A percentile compares a stretch with the other conserved stretches of the same genome.
phyloP scores from a whole-genome alignment of 1,140 invertebrate genomes.

The Steinernema feltiae region DNA sequence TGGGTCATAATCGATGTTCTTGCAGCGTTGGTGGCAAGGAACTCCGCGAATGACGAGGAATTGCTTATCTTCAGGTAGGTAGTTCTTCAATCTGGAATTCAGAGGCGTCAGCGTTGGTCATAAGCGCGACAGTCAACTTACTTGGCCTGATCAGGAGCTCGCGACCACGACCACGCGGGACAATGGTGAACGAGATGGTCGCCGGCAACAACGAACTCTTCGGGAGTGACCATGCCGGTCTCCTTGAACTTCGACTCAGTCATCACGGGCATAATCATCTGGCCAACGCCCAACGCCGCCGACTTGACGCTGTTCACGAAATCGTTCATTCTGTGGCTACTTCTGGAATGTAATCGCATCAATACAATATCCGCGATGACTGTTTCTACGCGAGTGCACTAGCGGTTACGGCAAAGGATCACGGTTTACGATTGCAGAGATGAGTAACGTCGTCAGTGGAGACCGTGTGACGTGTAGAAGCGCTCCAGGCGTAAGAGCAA shows the following conservation, averaged over 20 bases:
- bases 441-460: no score
- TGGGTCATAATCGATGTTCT: conserved; percentile 78
- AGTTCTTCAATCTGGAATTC: conserved; percentile 32
- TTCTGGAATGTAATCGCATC: no score
- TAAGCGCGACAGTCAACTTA: conserved; percentile 46
- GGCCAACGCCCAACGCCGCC: conserved; percentile 84
- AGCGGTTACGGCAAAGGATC: no score
- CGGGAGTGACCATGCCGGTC: conserved; percentile 88
- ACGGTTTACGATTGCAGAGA: no score
- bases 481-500: no score
- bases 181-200: conserved; percentile 98
- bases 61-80: conserved; percentile 74
- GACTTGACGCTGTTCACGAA: conserved; percentile 90
- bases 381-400: no score
- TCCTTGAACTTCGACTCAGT: conserved; percentile 98
- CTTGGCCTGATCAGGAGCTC: conserved; percentile 74
- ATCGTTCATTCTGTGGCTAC: conserved; percentile 74
- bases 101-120: not conserved
- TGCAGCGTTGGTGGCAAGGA: conserved; percentile 61
- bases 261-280: conserved; percentile 88
- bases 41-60: conserved; percentile 90
- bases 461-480: no score
- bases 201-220: conserved; percentile 89
- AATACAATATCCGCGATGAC: no score
- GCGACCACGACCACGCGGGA: conserved; percentile 97